These are phyloP conservation scores for Manis pentadactyla DNA, from an alignment of 2,797 vertebrate genomes.

Conservation along the genomic window DNA sequence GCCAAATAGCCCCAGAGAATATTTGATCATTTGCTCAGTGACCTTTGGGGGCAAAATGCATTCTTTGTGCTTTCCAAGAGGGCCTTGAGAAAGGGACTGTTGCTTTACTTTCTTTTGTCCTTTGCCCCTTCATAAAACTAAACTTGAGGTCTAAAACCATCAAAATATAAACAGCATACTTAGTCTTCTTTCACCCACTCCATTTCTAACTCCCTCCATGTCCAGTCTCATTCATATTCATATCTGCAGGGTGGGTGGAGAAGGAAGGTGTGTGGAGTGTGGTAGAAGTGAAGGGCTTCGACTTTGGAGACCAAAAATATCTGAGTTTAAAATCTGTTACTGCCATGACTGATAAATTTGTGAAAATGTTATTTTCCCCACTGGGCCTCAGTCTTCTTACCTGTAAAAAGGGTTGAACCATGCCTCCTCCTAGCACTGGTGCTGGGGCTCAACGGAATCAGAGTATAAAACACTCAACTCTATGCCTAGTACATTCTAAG, in stretches of 20 bases:
- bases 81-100: neutral
- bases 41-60: neutral
- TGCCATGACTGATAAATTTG: neutral
- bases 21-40: neutral
- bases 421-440: neutral
- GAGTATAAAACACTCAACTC: neutral
- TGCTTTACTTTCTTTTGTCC: neutral
- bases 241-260: neutral
- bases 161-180: neutral
- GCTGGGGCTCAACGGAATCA: neutral
- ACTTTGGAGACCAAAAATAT: slow-evolving; percentile 20
- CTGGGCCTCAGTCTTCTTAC: neutral
- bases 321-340: slow-evolving; percentile 4
- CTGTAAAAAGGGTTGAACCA: neutral
- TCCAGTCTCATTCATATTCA: neutral
- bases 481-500: neutral
- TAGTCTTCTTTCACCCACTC: neutral
- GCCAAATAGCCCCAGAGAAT: neutral
- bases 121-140: neutral
- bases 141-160: neutral
- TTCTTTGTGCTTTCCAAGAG: slow-evolving; percentile 4
- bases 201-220: neutral
- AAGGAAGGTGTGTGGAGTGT: rapidly evolving
- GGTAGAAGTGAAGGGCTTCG: neutral
- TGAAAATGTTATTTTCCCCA: neutral